Evolutionary conservation across 1,140 invertebrate genomes (phyloP).

Genomic region (Homalodisca vitripennis): DNA sequence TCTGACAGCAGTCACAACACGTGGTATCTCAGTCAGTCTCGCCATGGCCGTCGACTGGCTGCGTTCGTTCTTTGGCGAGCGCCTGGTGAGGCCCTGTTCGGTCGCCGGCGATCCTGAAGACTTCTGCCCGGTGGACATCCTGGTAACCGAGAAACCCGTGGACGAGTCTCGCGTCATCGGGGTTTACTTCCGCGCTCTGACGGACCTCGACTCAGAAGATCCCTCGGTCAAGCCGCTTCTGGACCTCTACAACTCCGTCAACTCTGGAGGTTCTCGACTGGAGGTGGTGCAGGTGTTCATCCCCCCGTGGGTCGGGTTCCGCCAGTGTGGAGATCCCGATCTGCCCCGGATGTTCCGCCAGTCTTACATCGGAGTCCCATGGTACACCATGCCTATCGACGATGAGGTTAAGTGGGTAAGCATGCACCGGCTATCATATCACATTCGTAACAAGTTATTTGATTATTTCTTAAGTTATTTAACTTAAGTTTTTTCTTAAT

Average conservation of each 20-base stretch:
- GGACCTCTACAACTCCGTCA: conserved; percentile 21
- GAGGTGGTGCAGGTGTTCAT: conserved; percentile 22
- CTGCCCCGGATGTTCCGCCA: background rate
- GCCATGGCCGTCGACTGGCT: background rate
- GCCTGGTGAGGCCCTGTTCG: conserved; percentile 7
- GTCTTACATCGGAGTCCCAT: conserved; percentile 19
- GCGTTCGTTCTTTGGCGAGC: conserved; percentile 6
- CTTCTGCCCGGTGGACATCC: conserved; percentile 6
- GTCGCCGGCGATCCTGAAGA: conserved; percentile 6
- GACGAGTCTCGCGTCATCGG: background rate
- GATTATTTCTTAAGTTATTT: no score
- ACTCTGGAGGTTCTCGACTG: background rate
- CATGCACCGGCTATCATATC: no score
- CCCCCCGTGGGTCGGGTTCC: conserved; percentile 20
- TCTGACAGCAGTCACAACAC: no score
- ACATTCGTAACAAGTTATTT: no score
- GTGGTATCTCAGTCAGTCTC: no score
- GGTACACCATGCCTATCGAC: conserved; percentile 30
- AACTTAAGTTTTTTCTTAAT: no score
- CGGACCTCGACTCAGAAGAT: background rate
- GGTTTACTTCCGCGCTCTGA: conserved; percentile 26
- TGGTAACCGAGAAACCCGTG: conserved; percentile 7
- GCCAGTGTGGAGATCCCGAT: conserved; percentile 14
- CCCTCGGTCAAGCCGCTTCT: background rate
- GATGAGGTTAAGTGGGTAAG: conserved; percentile 31